phyloP scores from a whole-genome alignment of 2,888 invertebrate genomes.

The Chirona hameri region DNA sequence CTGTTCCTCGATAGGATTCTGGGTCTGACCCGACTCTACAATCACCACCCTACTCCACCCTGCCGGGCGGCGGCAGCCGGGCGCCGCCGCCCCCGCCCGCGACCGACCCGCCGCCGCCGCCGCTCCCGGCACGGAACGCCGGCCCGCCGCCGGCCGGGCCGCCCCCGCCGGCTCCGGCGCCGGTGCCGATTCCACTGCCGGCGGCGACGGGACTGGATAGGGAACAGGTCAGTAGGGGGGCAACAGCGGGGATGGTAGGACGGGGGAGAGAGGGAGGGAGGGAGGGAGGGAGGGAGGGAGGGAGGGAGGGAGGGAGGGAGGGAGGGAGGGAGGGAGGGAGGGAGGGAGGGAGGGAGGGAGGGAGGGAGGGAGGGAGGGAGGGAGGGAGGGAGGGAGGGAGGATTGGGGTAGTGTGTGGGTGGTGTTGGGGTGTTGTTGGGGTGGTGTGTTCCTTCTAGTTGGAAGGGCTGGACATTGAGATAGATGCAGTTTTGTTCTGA shows the following conservation, averaged over 20 bases:
- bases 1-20: neutral
- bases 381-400: neutral
- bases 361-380: neutral
- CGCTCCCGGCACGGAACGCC: conserved; percentile 10
- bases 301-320: neutral
- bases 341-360: neutral
- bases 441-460: too few species aligned
- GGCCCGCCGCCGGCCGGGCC: neutral
- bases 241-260: neutral
- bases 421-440: too few species aligned
- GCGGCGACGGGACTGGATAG: neutral
- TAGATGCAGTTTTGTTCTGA: too few species aligned
- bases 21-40: neutral
- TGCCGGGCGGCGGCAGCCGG: conserved; percentile 35
- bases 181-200: conserved; percentile 2
- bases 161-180: conserved; percentile 7
- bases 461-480: too few species aligned
- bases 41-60: conserved; percentile 23
- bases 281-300: neutral
- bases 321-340: too few species aligned
- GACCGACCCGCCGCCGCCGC: conserved; percentile 11
- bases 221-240: neutral
- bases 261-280: neutral
- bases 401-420: neutral
- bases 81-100: neutral